phyloP scores from a whole-genome alignment of 64 coral and sea anemone genomes.

The Pocillopora damicornis region DNA sequence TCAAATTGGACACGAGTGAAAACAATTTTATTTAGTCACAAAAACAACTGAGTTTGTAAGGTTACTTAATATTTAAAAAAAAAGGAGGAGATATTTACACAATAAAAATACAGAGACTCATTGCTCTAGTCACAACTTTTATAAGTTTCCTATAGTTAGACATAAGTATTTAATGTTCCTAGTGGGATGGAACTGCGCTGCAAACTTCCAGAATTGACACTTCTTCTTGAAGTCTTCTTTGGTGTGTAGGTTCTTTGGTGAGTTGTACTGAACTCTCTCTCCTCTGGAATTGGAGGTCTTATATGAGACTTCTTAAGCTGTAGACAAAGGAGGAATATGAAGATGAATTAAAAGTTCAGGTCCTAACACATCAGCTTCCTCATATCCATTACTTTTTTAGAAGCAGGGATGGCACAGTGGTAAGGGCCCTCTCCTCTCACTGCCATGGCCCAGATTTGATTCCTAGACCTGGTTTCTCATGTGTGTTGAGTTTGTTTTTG shows the following conservation, averaged over 20 bases:
- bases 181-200: slow-evolving; percentile 82
- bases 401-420: too few relatives aligned
- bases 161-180: slow-evolving; percentile 52
- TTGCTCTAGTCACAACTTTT: background rate
- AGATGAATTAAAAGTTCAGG: background rate
- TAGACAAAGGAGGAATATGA: background rate
- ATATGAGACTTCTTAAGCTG: slow-evolving; percentile 93
- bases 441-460: too few relatives aligned
- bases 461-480: too few relatives aligned
- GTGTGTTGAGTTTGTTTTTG: too few relatives aligned
- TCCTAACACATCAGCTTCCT: too few relatives aligned
- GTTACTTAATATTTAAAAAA: too few relatives aligned
- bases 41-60: too few relatives aligned
- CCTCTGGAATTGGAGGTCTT: slow-evolving; percentile 65
- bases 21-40: too few relatives aligned
- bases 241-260: slow-evolving; percentile 93
- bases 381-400: too few relatives aligned
- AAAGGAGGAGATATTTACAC: background rate
- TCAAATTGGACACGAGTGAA: too few relatives aligned
- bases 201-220: slow-evolving; percentile 55
- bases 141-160: background rate
- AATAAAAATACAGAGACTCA: background rate
- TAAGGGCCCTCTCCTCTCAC: too few relatives aligned
- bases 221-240: slow-evolving; percentile 49
- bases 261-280: slow-evolving; percentile 82